phyloP scores from a whole-genome alignment of 2,797 vertebrate species.

The Eutrigla gurnardus region DNA sequence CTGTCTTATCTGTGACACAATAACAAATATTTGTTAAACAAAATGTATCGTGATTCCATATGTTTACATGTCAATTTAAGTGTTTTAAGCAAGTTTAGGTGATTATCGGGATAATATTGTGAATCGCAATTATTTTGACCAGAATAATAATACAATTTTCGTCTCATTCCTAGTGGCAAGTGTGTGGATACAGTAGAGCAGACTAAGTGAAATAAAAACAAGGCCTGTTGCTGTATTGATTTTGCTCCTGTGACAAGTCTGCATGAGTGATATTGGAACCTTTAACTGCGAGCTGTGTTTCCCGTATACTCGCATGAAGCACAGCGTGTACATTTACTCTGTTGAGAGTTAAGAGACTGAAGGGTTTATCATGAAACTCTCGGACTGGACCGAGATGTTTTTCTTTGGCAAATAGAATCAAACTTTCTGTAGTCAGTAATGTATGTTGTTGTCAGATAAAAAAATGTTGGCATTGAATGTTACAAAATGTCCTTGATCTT shows the following conservation, averaged over 20 bases:
- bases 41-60: too few relatives aligned
- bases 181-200: not conserved
- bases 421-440: not conserved
- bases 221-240: not conserved
- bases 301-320: not conserved
- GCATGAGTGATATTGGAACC: not conserved
- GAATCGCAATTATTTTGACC: too few relatives aligned
- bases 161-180: not conserved
- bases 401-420: not conserved
- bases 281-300: not conserved
- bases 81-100: too few relatives aligned
- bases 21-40: too few relatives aligned
- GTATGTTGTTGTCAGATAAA: not conserved
- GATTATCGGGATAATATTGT: too few relatives aligned
- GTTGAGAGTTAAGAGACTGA: not conserved
- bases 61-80: too few relatives aligned
- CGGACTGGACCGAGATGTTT: not conserved
- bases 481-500: not conserved
- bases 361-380: not conserved
- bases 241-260: not conserved
- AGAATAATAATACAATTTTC: too few relatives aligned
- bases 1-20: too few relatives aligned
- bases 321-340: not conserved
- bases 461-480: not conserved
- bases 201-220: not conserved